Conservation (phyloP, 2,888 invertebrate species). For the Xanthorhoe spadicearia region DNA sequence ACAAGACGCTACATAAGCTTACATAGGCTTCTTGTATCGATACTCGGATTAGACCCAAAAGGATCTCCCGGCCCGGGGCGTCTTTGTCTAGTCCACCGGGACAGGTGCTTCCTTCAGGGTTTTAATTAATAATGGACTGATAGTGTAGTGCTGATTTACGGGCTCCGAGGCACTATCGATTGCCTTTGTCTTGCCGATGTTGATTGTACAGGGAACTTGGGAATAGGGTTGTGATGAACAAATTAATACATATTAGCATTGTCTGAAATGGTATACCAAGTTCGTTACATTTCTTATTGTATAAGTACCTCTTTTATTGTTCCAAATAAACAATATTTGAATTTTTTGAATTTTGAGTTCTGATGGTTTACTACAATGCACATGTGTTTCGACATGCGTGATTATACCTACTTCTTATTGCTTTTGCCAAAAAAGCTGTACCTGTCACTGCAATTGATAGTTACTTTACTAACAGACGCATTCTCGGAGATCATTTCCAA, state of each 20-base stretch:
- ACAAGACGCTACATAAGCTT: slow-evolving; percentile 47
- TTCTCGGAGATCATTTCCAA: too few relatives aligned
- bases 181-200: slow-evolving; percentile 40
- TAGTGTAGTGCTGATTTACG: slow-evolving; percentile 68
- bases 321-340: too few relatives aligned
- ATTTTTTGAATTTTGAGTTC: too few relatives aligned
- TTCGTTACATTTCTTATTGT: too few relatives aligned
- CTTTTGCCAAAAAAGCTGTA: too few relatives aligned
- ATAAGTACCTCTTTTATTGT: too few relatives aligned
- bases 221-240: slow-evolving; percentile 23
- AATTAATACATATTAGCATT: slow-evolving; percentile 20
- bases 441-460: too few relatives aligned
- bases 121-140: slow-evolving; percentile 83
- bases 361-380: too few relatives aligned
- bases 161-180: slow-evolving; percentile 40
- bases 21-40: slow-evolving; percentile 73
- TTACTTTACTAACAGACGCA: too few relatives aligned
- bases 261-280: not conserved
- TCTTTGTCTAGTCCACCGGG: slow-evolving; percentile 70
- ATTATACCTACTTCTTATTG: too few relatives aligned
- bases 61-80: slow-evolving; percentile 72
- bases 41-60: slow-evolving; percentile 74
- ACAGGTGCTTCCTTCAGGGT: slow-evolving; percentile 77
- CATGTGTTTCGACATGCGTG: too few relatives aligned
- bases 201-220: slow-evolving; percentile 39